Conservation (phyloP, 2,888 invertebrate genomes). For the Heliconius charithonia region DNA sequence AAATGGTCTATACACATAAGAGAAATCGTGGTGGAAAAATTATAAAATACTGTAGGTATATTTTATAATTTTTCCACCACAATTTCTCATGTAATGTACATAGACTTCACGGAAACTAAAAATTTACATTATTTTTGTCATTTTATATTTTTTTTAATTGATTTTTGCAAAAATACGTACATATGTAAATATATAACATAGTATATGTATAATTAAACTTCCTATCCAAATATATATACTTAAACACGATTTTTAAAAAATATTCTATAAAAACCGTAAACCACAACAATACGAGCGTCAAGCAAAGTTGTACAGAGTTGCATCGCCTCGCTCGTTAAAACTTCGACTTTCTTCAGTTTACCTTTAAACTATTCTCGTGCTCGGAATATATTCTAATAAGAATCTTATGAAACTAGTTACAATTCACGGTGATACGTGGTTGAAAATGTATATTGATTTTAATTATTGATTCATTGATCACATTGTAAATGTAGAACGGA, state of each 20-base stretch:
- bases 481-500: too few relatives aligned
- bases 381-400: conserved; percentile 42
- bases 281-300: conserved; percentile 30
- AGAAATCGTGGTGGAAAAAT: too few relatives aligned
- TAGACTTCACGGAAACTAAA: too few relatives aligned
- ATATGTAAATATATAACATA: neutral
- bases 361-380: conserved; percentile 47
- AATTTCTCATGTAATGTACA: too few relatives aligned
- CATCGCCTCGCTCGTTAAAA: conserved; percentile 52
- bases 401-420: conserved; percentile 13
- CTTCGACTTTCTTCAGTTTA: conserved; percentile 47
- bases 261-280: conserved; percentile 23
- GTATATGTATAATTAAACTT: neutral
- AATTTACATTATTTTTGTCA: too few relatives aligned
- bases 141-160: neutral
- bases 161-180: neutral
- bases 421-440: too few relatives aligned
- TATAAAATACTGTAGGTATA: too few relatives aligned
- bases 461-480: too few relatives aligned
- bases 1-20: too few relatives aligned
- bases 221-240: neutral
- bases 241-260: conserved; percentile 8
- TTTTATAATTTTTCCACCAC: too few relatives aligned
- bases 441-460: too few relatives aligned
- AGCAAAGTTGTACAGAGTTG: conserved; percentile 24